Percentiles rank a stretch among this genome's conserved stretches.
Conservation (phyloP, 2,888 invertebrate species). For the Tachystola acroxantha region DNA sequence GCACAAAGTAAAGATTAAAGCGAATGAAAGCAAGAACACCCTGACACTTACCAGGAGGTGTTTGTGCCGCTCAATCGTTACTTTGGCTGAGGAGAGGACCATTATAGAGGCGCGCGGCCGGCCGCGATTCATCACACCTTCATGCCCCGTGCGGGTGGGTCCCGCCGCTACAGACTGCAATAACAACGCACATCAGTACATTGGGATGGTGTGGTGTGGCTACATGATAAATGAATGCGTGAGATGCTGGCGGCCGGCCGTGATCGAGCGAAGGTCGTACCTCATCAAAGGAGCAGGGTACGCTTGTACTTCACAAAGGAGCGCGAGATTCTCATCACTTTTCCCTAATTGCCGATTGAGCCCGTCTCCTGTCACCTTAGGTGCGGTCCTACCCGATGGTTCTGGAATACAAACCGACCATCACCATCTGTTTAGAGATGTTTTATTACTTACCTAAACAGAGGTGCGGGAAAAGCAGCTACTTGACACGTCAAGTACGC, state of each 20-base stretch:
- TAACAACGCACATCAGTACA: conserved; percentile 73
- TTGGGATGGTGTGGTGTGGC: conserved; percentile 57
- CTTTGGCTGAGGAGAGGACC: conserved; percentile 68
- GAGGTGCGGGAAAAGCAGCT: conserved; percentile 83
- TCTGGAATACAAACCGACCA: conserved; percentile 73
- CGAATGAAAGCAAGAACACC: conserved; percentile 74
- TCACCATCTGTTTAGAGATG: conserved; percentile 32
- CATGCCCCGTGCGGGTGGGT: conserved; percentile 61
- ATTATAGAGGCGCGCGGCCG: conserved; percentile 63
- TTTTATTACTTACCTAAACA: conserved; percentile 81
- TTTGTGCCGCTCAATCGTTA: conserved; percentile 74
- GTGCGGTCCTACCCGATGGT: conserved; percentile 84
- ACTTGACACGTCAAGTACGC: conserved; percentile 83
- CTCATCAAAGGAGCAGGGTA: conserved; percentile 88
- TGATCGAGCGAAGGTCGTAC: conserved; percentile 65
- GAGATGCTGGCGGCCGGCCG: conserved; percentile 60
- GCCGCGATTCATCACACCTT: conserved; percentile 74
- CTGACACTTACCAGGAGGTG: conserved; percentile 77
- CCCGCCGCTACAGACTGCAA: conserved; percentile 70
- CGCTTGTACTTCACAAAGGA: conserved; percentile 88
- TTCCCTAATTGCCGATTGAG: conserved; percentile 76
- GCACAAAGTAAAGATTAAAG: conserved; percentile 78
- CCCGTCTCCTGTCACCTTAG: conserved; percentile 81
- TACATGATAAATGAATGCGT: conserved; percentile 74
- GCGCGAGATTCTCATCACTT: conserved; percentile 73